A percentile compares a stretch with the other conserved stretches of the same genome.
Conservation (phyloP, 92 coral and sea anemone species). For the Epizoanthus stellaris region DNA sequence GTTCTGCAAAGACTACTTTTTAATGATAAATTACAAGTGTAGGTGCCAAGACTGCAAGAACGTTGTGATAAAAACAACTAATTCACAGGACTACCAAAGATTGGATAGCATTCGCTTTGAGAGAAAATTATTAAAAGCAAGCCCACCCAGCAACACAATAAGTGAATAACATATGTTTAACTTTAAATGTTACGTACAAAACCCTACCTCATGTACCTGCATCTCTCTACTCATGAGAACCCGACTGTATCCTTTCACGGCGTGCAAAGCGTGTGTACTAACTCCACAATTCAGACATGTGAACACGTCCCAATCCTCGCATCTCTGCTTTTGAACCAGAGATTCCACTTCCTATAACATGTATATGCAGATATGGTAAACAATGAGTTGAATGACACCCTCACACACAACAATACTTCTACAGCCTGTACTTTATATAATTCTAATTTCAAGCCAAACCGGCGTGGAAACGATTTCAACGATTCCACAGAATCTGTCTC, state of each 20-base stretch:
- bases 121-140: not conserved
- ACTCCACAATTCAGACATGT: constrained; percentile 83
- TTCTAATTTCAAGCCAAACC: too few species aligned
- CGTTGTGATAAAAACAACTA: too few species aligned
- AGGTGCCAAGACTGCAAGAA: too few species aligned
- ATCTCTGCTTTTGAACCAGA: constrained; percentile 63
- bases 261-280: constrained; percentile 77
- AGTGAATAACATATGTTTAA: too few species aligned
- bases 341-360: constrained; percentile 76
- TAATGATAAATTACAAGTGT: too few species aligned
- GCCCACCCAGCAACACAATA: not conserved
- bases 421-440: too few species aligned
- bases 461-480: too few species aligned
- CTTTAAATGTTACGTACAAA: not conserved
- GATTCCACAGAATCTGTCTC: too few species aligned
- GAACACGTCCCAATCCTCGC: constrained; percentile 92
- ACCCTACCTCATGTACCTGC: constrained; percentile 82
- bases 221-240: constrained; percentile 73
- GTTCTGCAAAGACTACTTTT: too few species aligned
- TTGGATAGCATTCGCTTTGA: too few species aligned
- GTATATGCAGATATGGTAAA: not conserved
- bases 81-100: too few species aligned
- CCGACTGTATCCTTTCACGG: constrained; percentile 82
- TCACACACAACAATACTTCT: not conserved
- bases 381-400: not conserved